phyloP scores from a whole-genome alignment of 2,113 vertebrate genomes.

The Desmodus rotundus region DNA sequence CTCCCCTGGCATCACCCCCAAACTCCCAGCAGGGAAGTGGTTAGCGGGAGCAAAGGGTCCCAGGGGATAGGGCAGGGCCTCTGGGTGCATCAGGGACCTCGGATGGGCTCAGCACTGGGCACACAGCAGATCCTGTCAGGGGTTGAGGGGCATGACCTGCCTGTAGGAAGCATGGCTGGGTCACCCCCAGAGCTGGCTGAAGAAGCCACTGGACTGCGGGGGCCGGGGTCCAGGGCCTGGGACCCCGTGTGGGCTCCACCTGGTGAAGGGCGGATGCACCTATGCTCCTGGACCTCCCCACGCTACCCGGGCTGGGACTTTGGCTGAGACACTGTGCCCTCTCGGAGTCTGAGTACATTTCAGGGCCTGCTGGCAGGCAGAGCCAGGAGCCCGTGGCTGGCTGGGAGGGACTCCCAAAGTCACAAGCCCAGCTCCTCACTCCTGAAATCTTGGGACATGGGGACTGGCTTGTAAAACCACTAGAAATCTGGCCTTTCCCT shows the following conservation, averaged over 20 bases:
- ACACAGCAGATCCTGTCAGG: background rate
- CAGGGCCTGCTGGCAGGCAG: background rate
- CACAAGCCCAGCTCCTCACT: background rate
- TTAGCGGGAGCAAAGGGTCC: background rate
- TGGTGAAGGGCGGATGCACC: rapidly evolving
- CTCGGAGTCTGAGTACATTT: background rate
- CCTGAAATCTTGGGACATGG: background rate
- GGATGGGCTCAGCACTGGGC: background rate
- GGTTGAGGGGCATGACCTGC: background rate
- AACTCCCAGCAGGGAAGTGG: background rate
- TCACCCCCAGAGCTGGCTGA: background rate
- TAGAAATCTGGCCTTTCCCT: background rate
- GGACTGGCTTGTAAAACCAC: background rate
- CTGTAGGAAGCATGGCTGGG: background rate
- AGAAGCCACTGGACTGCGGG: too few species aligned
- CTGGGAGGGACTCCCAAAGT: background rate
- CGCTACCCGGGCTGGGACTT: background rate
- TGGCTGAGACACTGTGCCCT: background rate
- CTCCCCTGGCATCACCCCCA: slow-evolving; percentile 45
- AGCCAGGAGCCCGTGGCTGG: background rate
- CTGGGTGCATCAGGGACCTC: background rate
- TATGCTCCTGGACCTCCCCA: background rate
- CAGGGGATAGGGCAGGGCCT: rapidly evolving
- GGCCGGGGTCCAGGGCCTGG: too few species aligned
- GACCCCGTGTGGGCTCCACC: background rate